phyloP scores from a whole-genome alignment of 2,797 vertebrate genomes.

The Danio albolineatus region DNA sequence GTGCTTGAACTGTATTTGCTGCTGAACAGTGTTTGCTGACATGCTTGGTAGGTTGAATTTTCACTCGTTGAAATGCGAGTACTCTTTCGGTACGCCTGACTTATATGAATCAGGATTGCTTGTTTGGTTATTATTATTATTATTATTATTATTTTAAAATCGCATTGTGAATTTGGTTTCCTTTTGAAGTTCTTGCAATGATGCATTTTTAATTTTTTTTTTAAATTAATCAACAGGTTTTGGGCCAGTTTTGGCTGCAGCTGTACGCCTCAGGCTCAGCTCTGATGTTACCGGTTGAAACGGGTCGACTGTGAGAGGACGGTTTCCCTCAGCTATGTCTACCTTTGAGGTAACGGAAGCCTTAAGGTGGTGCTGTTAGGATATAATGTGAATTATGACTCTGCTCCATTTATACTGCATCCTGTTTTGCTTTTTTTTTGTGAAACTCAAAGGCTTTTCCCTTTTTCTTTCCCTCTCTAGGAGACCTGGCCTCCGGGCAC shows the following conservation, averaged over 20 bases:
- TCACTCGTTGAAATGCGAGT: conserved; percentile 14
- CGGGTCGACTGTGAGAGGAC: conserved; percentile 73
- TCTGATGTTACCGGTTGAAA: conserved; percentile 77
- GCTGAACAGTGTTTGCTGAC: conserved; percentile 33
- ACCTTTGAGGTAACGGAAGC: conserved; percentile 72
- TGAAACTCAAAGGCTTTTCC: background rate
- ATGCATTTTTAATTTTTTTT: background rate
- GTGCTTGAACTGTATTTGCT: conserved; percentile 43
- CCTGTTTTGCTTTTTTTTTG: conserved; percentile 3
- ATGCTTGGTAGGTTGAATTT: conserved; percentile 15
- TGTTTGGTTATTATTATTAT: background rate
- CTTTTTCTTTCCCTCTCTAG: conserved; percentile 61
- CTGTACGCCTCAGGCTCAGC: conserved; percentile 57
- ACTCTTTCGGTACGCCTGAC: background rate
- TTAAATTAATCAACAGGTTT: conserved; percentile 40
- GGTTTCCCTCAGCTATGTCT: conserved; percentile 69
- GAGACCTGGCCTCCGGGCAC: conserved; percentile 91
- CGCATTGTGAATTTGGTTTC: background rate
- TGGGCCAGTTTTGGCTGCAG: conserved; percentile 35
- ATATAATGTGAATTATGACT: background rate
- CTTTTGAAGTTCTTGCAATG: background rate
- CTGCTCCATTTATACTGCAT: background rate
- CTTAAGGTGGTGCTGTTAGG: conserved; percentile 33
- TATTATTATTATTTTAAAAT: background rate
- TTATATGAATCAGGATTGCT: background rate